Evolutionary conservation across 2,888 invertebrate species (phyloP).

Genomic region (Drosophila buzzatii): DNA sequence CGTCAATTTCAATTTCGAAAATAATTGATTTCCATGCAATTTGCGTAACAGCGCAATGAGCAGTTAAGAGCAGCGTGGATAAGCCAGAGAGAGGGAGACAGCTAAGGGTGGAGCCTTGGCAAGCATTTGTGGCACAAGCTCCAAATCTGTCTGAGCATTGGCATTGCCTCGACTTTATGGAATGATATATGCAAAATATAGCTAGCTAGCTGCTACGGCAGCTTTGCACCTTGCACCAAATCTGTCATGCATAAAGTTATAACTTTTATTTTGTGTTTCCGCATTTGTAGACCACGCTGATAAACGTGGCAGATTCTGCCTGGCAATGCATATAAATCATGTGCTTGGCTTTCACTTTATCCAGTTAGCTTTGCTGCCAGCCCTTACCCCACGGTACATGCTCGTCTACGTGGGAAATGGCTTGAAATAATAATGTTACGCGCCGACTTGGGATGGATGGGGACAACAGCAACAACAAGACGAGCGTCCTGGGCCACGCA

Average conservation of each 20-base stretch:
- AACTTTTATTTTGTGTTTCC: constrained; percentile 77
- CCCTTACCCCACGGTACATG: neutral
- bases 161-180: constrained; percentile 15
- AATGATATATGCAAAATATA: constrained; percentile 61
- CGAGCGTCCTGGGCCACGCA: constrained; percentile 17
- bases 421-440: constrained; percentile 77
- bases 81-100: neutral
- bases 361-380: constrained; percentile 25
- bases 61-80: constrained; percentile 43
- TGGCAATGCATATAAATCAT: constrained; percentile 72
- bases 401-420: constrained; percentile 71
- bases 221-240: constrained; percentile 76
- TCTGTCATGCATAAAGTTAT: constrained; percentile 81
- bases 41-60: constrained; percentile 74
- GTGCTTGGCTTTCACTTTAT: constrained; percentile 68
- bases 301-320: constrained; percentile 56
- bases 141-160: constrained; percentile 19
- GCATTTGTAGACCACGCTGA: constrained; percentile 65
- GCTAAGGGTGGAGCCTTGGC: no score
- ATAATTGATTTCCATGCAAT: constrained; percentile 82
- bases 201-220: constrained; percentile 29
- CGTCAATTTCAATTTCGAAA: constrained; percentile 82
- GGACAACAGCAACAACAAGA: constrained; percentile 21
- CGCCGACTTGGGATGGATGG: constrained; percentile 23
- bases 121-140: no score